Evolutionary conservation across 2,888 invertebrate species (phyloP), one percentile per base, ranked within the genome.

Genomic region (Lapara coniferarum): DNA sequence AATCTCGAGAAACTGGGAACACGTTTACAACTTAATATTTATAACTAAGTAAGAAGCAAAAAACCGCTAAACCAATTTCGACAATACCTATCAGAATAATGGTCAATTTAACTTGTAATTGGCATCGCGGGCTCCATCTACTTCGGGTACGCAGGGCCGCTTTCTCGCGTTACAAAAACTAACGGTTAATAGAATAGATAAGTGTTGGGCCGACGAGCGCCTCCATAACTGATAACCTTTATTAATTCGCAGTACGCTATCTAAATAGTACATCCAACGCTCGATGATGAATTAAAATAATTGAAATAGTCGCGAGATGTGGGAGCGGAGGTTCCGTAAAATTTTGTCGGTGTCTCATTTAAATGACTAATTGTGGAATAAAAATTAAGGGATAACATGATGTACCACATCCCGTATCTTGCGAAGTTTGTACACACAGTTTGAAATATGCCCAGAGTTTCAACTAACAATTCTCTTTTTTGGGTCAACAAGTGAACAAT

Each of bases 141-240:
- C 25, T 25, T 25, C 25, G 25, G 25, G 25, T 25, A 25, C 25
- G 25, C 8, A 37, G 63, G 12, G 19, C 37, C 53, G 37, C 52
- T 53, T 69, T 69, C 53, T 63, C 19, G 44, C 44, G 49, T 37
- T 30, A 58, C 59, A 53, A 69, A 63, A 68, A 68, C 14, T 58
- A 59, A 53, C 68, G 63, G 68, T 53, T 63, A 68, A 59, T 59
- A 58, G 52, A 68, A 69, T 63, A 69, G 68, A 63, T 69, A 69
- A 69, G 63, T 52, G 53, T 14, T 13, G 49, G 52, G 16, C 58
- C 58, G 68, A 46, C n/a, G 51, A 58, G 57, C 25, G 56, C 13
- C 63, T 46, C 13, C 63, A 63, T 63, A 63, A 63, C 44, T 69
- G 63, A 69, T 63, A 63, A 63, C 63, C 68, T 53, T 44, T 69